These are phyloP conservation scores for Clunio marinus DNA, from an alignment of 2,888 invertebrate genomes.

Conservation along the genomic window DNA sequence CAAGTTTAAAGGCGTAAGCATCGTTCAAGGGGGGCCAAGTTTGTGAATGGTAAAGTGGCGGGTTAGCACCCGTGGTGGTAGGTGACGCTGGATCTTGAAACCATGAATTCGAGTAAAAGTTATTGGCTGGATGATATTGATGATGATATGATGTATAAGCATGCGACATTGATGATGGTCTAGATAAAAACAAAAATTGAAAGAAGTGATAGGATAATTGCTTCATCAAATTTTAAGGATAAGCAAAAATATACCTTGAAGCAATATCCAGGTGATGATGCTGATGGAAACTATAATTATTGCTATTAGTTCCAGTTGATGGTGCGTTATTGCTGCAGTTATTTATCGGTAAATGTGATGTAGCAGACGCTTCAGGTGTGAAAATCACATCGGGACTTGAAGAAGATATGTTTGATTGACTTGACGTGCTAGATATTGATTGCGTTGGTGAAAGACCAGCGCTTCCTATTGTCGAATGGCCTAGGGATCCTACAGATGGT, in stretches of 20 bases:
- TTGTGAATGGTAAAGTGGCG: slow-evolving; percentile 40
- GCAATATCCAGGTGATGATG: slow-evolving; percentile 43
- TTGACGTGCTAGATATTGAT: slow-evolving; percentile 45
- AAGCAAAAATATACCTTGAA: slow-evolving; percentile 38
- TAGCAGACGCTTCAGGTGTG: slow-evolving; percentile 22
- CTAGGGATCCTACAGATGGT: slow-evolving; percentile 48
- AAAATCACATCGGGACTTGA: slow-evolving; percentile 35
- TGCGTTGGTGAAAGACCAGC: slow-evolving; percentile 49
- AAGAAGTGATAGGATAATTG: slow-evolving; percentile 23
- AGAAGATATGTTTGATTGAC: slow-evolving; percentile 11
- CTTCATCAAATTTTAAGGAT: slow-evolving; percentile 3
- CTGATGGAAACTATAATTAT: slow-evolving; percentile 32
- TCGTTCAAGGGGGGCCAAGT: slow-evolving; percentile 47
- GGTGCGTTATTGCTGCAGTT: slow-evolving; percentile 17
- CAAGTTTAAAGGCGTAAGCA: slow-evolving; percentile 45
- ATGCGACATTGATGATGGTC: slow-evolving; percentile 41
- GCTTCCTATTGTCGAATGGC: slow-evolving; percentile 47
- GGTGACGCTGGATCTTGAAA: slow-evolving; percentile 34
- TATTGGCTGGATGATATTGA: slow-evolving; percentile 32
- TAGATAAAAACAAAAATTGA: slow-evolving; percentile 23
- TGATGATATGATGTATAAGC: slow-evolving; percentile 45
- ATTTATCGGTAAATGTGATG: neutral
- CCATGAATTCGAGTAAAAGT: slow-evolving; percentile 30
- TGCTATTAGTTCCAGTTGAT: slow-evolving; percentile 12
- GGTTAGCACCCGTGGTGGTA: slow-evolving; percentile 1